Base-by-base conservation (phyloP, 2,888 invertebrate genomes). In the Hanleya hanleyi region DNA sequence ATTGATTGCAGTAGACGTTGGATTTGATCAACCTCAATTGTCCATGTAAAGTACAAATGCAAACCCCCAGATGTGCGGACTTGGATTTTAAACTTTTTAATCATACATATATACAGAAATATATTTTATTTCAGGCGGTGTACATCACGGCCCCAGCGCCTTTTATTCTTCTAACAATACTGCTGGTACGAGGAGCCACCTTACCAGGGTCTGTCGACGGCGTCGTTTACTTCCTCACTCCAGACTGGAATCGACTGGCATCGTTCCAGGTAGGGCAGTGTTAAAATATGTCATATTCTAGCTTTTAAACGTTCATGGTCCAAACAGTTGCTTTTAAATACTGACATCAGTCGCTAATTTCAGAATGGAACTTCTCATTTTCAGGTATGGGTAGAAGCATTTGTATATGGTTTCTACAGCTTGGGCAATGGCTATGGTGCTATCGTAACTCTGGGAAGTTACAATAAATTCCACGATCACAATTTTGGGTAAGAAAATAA, bases 81-180 rank as follows among this genome's bases (percentile, higher is more conserved):
- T n/a, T n/a, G n/a, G n/a, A n/a, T n/a, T n/a, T n/a, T n/a, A n/a
- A n/a, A n/a, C n/a, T n/a, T n/a, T n/a, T n/a, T n/a, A n/a, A n/a
- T n/a, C n/a, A n/a, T n/a, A n/a, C n/a, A n/a, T n/a, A n/a, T n/a
- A n/a, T n/a, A n/a, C n/a, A n/a, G n/a, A n/a, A n/a, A n/a, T n/a
- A n/a, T n/a, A n/a, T n/a, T n/a, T n/a, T n/a, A n/a, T n/a, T n/a
- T n/a, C 35, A 68, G 68, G 68, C 50, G 12, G 51, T 50, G 2
- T 68, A 68, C 36, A n/a, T 68, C 22, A 68, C 68, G 35, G 68
- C 50, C 15, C 36, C 68, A 22, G 68, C 68, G 32, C 68, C 68
- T 5, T 68, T 49, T 29, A 35, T 68, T 29, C 49, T 68, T 22
- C 68, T 68, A 18, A 51, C 68, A 5, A 68, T 68, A 3, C 22